Evolutionary conservation across 2,888 invertebrate species (phyloP).

Genomic region (Germaria angustata): DNA sequence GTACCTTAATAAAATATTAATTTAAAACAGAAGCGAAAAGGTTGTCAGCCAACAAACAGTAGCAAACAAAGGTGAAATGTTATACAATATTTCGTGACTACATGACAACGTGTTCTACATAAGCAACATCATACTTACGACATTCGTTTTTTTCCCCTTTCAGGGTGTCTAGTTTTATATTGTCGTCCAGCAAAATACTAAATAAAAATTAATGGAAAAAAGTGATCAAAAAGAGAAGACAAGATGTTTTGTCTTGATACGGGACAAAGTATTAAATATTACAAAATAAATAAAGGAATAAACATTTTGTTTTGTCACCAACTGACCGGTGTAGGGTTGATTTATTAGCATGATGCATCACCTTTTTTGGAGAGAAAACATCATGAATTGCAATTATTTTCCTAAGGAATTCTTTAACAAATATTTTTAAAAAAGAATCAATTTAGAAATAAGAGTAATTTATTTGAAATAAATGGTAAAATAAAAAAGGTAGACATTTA

Average conservation of each 20-base stretch:
- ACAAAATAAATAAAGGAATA: background rate
- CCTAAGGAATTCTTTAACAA: background rate
- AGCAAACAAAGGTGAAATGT: background rate
- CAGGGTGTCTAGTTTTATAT: slow-evolving; percentile 3
- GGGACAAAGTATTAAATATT: background rate
- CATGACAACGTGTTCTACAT: slow-evolving; percentile 25
- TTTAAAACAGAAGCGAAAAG: slow-evolving; percentile 3
- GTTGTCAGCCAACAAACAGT: slow-evolving; percentile 11
- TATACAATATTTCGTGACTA: slow-evolving; percentile 33
- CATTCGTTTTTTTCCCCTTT: slow-evolving; percentile 4
- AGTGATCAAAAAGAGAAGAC: background rate
- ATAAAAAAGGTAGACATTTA: no score
- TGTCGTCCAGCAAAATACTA: background rate
- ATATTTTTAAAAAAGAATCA: background rate
- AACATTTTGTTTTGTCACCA: slow-evolving; percentile 29
- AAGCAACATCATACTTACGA: slow-evolving; percentile 27
- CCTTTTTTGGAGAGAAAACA: background rate
- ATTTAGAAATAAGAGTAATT: no score
- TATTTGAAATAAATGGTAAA: no score
- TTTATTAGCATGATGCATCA: slow-evolving; percentile 12
- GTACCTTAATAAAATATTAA: slow-evolving; percentile 23
- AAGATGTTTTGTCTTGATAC: slow-evolving; percentile 13
- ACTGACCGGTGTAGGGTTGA: slow-evolving; percentile 26
- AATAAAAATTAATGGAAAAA: slow-evolving; percentile 38
- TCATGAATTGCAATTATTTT: background rate